phyloP scores from a whole-genome alignment of 1,140 invertebrate species.

The Bathynomus jamesi region DNA sequence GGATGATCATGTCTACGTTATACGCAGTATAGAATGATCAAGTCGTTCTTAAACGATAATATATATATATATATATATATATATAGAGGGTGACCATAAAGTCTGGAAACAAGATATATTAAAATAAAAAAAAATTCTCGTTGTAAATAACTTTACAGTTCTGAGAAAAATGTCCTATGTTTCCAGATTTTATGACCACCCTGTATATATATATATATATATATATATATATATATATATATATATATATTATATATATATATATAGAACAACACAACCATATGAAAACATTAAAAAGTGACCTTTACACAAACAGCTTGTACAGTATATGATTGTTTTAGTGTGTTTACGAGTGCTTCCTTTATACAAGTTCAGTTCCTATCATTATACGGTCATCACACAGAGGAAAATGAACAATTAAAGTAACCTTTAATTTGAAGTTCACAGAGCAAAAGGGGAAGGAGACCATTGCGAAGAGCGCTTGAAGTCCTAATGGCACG shows the following conservation, averaged over 20 bases:
- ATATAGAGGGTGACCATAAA: too few species aligned
- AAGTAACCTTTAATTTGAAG: not conserved
- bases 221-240: constrained; percentile 3
- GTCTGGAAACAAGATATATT: too few species aligned
- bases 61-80: too few species aligned
- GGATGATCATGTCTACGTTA: too few species aligned
- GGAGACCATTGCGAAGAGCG: not conserved
- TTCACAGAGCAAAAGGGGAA: not conserved
- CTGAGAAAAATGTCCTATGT: too few species aligned
- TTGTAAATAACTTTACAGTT: too few species aligned
- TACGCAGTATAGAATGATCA: too few species aligned
- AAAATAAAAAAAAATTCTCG: too few species aligned
- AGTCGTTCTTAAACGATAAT: too few species aligned
- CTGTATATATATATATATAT: constrained; percentile 1
- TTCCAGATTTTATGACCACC: too few species aligned
- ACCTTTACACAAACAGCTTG: not conserved
- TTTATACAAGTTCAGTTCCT: not conserved
- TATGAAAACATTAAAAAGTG: not conserved
- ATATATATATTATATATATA: constrained; percentile 3
- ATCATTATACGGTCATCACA: not conserved
- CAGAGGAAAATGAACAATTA: not conserved
- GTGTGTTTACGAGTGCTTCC: not conserved
- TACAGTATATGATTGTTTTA: not conserved
- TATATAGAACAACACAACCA: not conserved
- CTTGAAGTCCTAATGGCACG: not conserved